Conservation (phyloP, 2,888 invertebrate genomes). For the Baronia brevicornis region DNA sequence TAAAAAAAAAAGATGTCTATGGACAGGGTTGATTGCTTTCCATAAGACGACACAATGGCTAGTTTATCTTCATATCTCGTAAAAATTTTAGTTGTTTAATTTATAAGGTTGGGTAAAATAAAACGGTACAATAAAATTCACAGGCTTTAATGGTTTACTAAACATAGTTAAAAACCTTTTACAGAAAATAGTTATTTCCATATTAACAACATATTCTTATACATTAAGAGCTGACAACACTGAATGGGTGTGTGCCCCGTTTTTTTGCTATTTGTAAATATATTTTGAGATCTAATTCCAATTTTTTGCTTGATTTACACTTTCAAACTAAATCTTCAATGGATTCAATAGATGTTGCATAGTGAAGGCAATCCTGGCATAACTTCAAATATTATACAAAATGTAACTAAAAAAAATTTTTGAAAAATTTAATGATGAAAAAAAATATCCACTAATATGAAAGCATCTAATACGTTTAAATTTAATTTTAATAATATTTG, state of each 20-base stretch:
- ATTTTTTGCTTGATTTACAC: slow-evolving; percentile 21
- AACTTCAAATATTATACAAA: too few species aligned
- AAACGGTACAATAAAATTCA: slow-evolving; percentile 17
- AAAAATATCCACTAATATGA: background rate
- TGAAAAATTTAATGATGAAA: background rate
- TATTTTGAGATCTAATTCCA: slow-evolving; percentile 54
- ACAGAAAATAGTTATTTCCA: slow-evolving; percentile 54
- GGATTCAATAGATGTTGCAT: slow-evolving; percentile 29
- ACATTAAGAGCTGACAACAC: slow-evolving; percentile 47
- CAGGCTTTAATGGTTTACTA: slow-evolving; percentile 53
- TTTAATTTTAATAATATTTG: too few species aligned
- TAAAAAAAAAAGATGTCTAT: too few species aligned
- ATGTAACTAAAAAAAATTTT: too few species aligned
- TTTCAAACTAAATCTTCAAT: slow-evolving; percentile 33
- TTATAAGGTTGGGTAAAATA: slow-evolving; percentile 3
- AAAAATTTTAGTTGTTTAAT: slow-evolving; percentile 9
- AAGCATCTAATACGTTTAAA: too few species aligned
- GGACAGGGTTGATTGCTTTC: too few species aligned
- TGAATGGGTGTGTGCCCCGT: slow-evolving; percentile 1
- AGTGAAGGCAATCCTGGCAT: slow-evolving; percentile 49
- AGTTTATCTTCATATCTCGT: slow-evolving; percentile 7
- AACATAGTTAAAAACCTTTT: slow-evolving; percentile 51
- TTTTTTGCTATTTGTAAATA: slow-evolving; percentile 5
- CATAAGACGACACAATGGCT: too few species aligned
- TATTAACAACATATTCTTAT: slow-evolving; percentile 47